These are phyloP conservation scores for Tangara arthus DNA, from an alignment of 2,797 vertebrate genomes.

Conservation along the genomic window DNA sequence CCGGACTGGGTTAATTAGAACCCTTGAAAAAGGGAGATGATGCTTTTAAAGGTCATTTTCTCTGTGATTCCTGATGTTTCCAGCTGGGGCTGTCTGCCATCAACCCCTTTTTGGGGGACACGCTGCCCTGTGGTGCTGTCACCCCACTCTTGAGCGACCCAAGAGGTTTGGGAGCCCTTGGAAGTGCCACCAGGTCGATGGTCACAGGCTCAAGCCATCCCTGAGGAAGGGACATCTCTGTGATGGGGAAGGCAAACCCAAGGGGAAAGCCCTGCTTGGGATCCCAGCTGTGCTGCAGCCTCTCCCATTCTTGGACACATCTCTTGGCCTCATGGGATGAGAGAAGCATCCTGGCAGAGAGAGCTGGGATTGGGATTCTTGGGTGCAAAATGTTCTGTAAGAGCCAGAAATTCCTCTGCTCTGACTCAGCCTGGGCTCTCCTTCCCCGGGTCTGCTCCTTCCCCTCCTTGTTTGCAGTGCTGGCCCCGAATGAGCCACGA, in stretches of 20 bases:
- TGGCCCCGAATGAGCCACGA: fast-evolving
- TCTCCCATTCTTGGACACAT: background rate
- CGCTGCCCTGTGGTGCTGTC: fast-evolving
- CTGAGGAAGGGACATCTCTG: background rate
- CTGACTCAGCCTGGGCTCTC: background rate
- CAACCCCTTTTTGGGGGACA: background rate
- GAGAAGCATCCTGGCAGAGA: background rate
- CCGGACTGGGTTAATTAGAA: fast-evolving
- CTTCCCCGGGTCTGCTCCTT: background rate
- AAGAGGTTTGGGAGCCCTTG: background rate
- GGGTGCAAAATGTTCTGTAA: background rate
- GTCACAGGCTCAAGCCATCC: fast-evolving
- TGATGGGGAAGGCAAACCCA: background rate
- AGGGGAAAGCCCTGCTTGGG: background rate
- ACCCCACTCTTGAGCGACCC: background rate
- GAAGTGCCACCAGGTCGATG: fast-evolving
- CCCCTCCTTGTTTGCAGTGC: background rate
- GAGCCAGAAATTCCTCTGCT: conserved; percentile 6
- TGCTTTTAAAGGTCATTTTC: background rate
- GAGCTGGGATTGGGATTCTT: background rate
- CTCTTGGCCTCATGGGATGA: background rate
- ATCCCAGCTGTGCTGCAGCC: background rate
- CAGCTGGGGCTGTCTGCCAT: background rate
- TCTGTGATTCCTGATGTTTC: background rate
- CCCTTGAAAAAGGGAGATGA: background rate